Evolutionary conservation across 2,113 vertebrate genomes (phyloP).

Genomic region (Pristiophorus japonicus): DNA sequence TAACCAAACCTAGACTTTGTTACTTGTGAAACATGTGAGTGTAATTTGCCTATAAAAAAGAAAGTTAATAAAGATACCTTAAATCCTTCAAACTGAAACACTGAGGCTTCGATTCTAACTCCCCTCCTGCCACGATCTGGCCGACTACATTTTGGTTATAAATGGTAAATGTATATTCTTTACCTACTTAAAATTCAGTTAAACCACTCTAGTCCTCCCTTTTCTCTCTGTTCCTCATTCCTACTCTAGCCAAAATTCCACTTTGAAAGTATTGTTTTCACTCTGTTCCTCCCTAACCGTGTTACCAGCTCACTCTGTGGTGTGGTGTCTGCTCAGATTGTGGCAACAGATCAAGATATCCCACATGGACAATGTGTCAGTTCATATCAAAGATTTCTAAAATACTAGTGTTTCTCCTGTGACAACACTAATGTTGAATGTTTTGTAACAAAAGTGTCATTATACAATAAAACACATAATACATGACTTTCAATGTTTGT

Average conservation of each 20-base stretch:
- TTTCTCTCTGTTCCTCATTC: not conserved
- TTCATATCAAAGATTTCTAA: not conserved
- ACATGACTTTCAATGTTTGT: not conserved
- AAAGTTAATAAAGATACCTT: not conserved
- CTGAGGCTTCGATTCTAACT: not conserved
- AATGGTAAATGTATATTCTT: not conserved
- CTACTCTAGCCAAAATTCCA: not conserved
- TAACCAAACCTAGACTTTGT: not conserved
- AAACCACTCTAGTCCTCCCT: not conserved
- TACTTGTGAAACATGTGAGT: not conserved
- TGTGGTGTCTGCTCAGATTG: not conserved
- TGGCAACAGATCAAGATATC: not conserved
- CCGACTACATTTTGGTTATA: not conserved
- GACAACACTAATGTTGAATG: not conserved
- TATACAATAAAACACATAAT: no score
- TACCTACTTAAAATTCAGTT: not conserved
- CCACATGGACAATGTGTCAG: not conserved
- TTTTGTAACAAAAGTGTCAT: not conserved
- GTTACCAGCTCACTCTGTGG: not conserved
- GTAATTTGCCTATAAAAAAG: not conserved
- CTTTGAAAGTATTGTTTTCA: not conserved
- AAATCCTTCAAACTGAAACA: not conserved
- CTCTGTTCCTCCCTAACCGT: not conserved
- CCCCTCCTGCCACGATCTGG: not conserved
- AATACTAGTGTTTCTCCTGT: not conserved